Percentiles rank a stretch among this genome's conserved stretches.
phyloP scores from a whole-genome alignment of 1,140 invertebrate genomes.

The Hycleus phaleratus region DNA sequence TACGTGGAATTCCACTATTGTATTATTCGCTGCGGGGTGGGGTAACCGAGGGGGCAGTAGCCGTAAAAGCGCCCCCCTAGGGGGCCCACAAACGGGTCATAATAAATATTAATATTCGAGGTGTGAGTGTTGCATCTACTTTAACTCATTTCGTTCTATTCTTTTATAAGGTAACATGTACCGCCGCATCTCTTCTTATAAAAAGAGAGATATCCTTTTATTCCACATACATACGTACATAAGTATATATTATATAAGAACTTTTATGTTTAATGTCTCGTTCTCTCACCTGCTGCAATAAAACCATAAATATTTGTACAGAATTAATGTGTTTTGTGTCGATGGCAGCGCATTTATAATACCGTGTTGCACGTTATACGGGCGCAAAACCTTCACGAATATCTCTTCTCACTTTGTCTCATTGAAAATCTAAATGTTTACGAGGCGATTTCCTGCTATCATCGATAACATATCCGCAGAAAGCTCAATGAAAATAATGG shows the following conservation, averaged over 20 bases:
- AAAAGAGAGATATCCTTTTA: neutral
- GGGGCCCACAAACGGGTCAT: constrained; percentile 27
- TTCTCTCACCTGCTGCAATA: constrained; percentile 35
- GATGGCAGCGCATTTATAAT: constrained; percentile 27
- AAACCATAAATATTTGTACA: constrained; percentile 38
- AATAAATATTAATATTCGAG: constrained; percentile 38
- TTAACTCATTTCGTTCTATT: neutral
- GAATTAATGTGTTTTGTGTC: constrained; percentile 33
- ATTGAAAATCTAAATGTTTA: no score
- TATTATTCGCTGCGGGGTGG: constrained; percentile 10
- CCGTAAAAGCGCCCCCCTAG: constrained; percentile 25
- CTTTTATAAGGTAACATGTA: constrained; percentile 15
- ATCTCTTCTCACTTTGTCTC: no score
- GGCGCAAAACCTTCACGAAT: no score
- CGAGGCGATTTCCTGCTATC: no score
- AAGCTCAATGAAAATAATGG: no score
- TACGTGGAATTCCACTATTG: constrained; percentile 34
- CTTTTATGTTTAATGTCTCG: no score
- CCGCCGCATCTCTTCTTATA: constrained; percentile 2
- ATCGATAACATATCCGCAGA: no score
- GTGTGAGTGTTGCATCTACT: constrained; percentile 27
- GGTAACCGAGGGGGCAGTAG: constrained; percentile 27
- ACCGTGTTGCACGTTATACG: neutral
- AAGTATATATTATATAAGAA: neutral
- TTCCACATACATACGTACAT: neutral